Base-by-base conservation (phyloP, 1,140 invertebrate species). In the Danaus plexippus region DNA sequence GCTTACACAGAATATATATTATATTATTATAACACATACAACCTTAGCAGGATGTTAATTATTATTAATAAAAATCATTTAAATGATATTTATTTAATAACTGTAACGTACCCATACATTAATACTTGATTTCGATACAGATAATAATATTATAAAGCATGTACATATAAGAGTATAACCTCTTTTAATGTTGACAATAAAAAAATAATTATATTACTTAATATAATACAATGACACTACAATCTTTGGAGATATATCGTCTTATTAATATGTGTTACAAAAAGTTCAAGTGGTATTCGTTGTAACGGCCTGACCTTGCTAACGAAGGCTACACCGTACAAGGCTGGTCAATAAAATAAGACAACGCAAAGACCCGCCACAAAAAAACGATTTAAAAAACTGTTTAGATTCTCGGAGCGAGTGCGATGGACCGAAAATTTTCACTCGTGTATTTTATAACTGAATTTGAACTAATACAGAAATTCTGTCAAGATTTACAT, bases 311-410 rank as follows among this genome's bases (percentile, higher is more conserved):
- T 81, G 80, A 84, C 80, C 80, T 84, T 84, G 80, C 77, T 77
- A 83, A 76, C 77, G 78, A 80, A 81, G 80, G 80, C 78, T 84
- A 74, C 64, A 59, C 73, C 73, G 63, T 73, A 81, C 69, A 77
- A 75, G 74, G 71, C 67, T 73, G 61, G 59, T 52, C 63, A 72
- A 75, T 70, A 80, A 80, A 74, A 75, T 66, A 76, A 73, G 59
- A 59, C 63, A 71, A 63, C 64, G 69, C 78, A 73, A 76, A 82
- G 71, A 80, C 73, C 70, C 75, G 75, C 69, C 73, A 78, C 73
- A 80, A 77, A 82, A 82, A 81, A 84, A 69, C 72, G 66, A 46
- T 63, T 57, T 73, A 73, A 69, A 76, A 73, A 76, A 69, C 63
- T 61, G 64, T 42, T 58, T 55, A 61, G 63, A 63, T 70, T 72